Evolutionary conservation across 23 tunicate species (phyloP).

Genomic region (Ciona savignyi): DNA sequence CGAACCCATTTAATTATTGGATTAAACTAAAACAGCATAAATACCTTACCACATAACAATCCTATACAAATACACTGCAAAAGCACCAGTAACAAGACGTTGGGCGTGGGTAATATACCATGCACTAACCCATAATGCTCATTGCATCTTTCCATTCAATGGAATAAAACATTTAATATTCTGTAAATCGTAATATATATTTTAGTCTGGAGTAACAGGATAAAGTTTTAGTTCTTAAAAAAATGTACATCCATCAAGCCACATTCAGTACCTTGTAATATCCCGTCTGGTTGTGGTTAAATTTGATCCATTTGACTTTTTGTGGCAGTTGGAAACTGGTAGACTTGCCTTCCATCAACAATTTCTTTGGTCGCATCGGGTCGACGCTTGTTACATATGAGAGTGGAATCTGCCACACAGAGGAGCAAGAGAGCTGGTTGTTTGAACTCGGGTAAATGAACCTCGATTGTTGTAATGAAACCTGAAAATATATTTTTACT

Average conservation of each 20-base stretch:
- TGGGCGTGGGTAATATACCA: background rate
- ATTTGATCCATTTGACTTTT: conserved; percentile 35
- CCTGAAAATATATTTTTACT: too few relatives aligned
- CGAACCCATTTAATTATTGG: too few relatives aligned
- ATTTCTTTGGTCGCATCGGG: conserved; percentile 6
- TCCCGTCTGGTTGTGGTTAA: conserved; percentile 59
- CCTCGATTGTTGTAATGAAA: conserved; percentile 20
- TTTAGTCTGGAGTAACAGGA: too few relatives aligned
- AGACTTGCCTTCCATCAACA: conserved; percentile 10
- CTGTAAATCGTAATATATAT: conserved; percentile 49
- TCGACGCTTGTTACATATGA: conserved; percentile 30
- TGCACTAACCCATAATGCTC: background rate
- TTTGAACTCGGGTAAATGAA: conserved; percentile 11
- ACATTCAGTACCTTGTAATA: conserved; percentile 41
- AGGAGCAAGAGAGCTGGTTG: background rate
- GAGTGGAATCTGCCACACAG: conserved; percentile 72
- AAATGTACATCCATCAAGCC: too few relatives aligned
- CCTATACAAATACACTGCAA: background rate
- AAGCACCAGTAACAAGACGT: background rate
- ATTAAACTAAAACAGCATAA: too few relatives aligned
- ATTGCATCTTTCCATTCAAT: too few relatives aligned
- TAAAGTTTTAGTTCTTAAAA: too few relatives aligned
- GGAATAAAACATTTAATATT: too few relatives aligned
- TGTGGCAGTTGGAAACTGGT: conserved; percentile 5
- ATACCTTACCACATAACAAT: background rate